Evolutionary conservation across 92 coral and sea anemone species (phyloP).

Genomic region (Virgularia gustaviana): DNA sequence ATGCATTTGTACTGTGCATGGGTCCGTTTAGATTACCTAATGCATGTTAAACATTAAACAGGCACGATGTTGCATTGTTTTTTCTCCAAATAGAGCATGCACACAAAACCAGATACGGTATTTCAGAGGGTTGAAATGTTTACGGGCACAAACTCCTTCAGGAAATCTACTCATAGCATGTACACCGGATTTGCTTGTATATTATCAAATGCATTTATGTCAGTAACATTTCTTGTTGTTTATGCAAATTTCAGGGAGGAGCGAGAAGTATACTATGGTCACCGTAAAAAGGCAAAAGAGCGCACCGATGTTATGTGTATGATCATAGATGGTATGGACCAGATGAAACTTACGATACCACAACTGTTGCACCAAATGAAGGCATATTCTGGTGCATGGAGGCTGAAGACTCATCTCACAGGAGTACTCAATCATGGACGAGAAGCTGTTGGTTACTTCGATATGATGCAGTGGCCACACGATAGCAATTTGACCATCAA

Average conservation of each 20-base stretch:
- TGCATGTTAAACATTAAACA: no score
- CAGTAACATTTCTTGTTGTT: no score
- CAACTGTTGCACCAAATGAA: slow-evolving; percentile 35
- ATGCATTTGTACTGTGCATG: no score
- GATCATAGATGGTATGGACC: slow-evolving; percentile 57
- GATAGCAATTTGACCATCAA: slow-evolving; percentile 59
- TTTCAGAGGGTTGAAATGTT: no score
- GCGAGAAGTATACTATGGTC: slow-evolving; percentile 48
- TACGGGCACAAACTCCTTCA: no score
- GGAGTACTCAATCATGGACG: slow-evolving; percentile 63
- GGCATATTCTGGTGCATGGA: slow-evolving; percentile 60
- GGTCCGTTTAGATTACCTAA: no score
- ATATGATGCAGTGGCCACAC: slow-evolving; percentile 60
- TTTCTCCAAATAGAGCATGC: no score
- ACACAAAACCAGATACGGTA: no score
- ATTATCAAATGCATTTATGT: no score
- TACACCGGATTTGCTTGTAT: no score
- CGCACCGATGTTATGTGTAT: slow-evolving; percentile 16
- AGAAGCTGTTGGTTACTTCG: slow-evolving; percentile 59
- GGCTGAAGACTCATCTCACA: slow-evolving; percentile 59
- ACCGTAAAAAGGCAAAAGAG: slow-evolving; percentile 42
- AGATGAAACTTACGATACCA: slow-evolving; percentile 46
- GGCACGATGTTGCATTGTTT: no score
- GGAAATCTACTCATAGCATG: no score
- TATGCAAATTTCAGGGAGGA: slow-evolving; percentile 51